Evolutionary conservation across 2,797 vertebrate genomes (phyloP).

Genomic region (Coreius guichenoti): DNA sequence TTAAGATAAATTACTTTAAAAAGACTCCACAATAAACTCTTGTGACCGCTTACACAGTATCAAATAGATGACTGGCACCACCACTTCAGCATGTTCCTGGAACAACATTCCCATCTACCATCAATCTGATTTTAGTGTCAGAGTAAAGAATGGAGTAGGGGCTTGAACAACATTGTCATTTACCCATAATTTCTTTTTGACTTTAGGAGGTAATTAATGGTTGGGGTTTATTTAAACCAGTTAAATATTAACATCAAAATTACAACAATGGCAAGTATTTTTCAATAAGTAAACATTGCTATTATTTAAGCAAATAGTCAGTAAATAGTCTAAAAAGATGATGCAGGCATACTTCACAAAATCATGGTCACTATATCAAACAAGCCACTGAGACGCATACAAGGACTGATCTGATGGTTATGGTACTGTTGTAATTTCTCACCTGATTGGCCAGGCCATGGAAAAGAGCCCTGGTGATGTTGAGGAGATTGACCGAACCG

Average conservation of each 20-base stretch:
- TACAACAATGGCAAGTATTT: not conserved
- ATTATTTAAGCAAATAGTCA: not conserved
- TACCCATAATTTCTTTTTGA: not conserved
- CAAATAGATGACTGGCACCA: not conserved
- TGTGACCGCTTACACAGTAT: not conserved
- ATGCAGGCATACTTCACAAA: not conserved
- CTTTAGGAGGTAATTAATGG: not conserved
- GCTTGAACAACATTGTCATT: not conserved
- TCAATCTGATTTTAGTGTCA: not conserved
- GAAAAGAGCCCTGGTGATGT: conserved; percentile 90
- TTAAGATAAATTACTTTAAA: not conserved
- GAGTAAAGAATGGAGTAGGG: not conserved
- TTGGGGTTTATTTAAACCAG: not conserved
- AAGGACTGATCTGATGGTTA: not conserved
- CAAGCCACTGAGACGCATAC: not conserved
- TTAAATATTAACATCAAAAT: not conserved
- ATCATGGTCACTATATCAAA: not conserved
- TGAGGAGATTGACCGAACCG: conserved; percentile 88
- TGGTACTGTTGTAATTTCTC: conserved; percentile 37
- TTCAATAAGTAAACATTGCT: not conserved
- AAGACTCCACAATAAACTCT: not conserved
- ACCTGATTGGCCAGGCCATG: conserved; percentile 90
- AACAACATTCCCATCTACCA: not conserved
- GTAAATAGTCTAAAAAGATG: not conserved
- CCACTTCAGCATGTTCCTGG: not conserved